Percentiles rank a stretch among this genome's conserved stretches.
Evolutionary conservation across 2,888 invertebrate species (phyloP).

Genomic region (Hedya salicella): DNA sequence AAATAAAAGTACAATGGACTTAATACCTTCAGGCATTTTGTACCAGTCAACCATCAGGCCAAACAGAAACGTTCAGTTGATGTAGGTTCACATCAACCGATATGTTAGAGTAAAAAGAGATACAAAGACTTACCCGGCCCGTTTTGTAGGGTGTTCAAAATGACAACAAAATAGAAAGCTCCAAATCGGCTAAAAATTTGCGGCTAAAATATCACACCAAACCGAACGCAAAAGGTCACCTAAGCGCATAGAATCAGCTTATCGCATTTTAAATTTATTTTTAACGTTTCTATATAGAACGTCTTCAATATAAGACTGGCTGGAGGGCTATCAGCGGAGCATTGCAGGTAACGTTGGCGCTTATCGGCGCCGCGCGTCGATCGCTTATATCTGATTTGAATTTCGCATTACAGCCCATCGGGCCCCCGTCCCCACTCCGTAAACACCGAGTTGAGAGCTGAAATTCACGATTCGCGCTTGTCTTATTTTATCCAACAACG

Average conservation of each 20-base stretch:
- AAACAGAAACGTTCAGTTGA: too few species aligned
- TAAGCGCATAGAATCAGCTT: constrained; percentile 50
- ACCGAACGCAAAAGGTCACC: constrained; percentile 45
- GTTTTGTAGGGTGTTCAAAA: not conserved
- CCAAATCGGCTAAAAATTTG: not conserved
- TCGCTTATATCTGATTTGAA: constrained; percentile 80
- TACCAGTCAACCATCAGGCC: too few species aligned
- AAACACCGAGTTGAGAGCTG: constrained; percentile 73
- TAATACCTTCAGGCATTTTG: too few species aligned
- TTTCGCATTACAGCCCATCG: constrained; percentile 75
- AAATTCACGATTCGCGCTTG: constrained; percentile 70
- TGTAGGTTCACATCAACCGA: too few species aligned
- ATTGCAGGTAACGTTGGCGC: constrained; percentile 60
- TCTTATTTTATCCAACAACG: constrained; percentile 73
- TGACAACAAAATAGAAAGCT: not conserved
- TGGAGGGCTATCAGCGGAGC: constrained; percentile 60
- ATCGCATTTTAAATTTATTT: constrained; percentile 59
- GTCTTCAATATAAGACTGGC: constrained; percentile 61
- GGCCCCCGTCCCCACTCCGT: constrained; percentile 55
- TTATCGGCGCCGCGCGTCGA: constrained; percentile 67
- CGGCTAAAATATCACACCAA: not conserved
- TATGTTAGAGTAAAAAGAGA: too few species aligned
- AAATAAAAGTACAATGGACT: too few species aligned
- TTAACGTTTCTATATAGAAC: constrained; percentile 61
- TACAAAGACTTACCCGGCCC: too few species aligned